Base-by-base conservation (phyloP, 1,140 invertebrate genomes). In the Apis florea region DNA sequence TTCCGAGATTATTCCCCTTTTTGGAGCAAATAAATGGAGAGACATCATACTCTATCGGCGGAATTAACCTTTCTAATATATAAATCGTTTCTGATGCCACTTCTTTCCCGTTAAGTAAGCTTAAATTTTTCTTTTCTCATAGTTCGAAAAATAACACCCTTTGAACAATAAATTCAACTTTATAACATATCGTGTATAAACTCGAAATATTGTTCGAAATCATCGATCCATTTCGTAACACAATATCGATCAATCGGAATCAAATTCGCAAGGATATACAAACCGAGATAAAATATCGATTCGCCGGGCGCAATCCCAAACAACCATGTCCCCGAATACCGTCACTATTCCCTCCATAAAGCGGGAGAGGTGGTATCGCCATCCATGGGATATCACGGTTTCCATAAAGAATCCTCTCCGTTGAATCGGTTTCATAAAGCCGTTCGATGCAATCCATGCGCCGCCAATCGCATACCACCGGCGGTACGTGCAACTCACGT, bases 391-490 rank as follows among this genome's bases (percentile, higher is more conserved):
- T 19, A n/a, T 40, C 56, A 67, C 11, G 19, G 21, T 47, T 68
- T 19, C 49, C 64, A 59, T 69, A 69, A 77, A 68, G 64, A 49
- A 69, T 51, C 53, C 31, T 15, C n/a, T 19, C 26, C 40, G 19
- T 11, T n/a, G 53, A 58, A 56, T 77, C 53, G 75, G 31, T 49
- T 68, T 69, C 17, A 66, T 54, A 59, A 76, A 66, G 21, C 71
- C 15, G 19, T 53, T 2, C 49, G 26, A 67, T 49, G 74, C 51
- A 67, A 67, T 31, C 63, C 11, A 40, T 15, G 49, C 26, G n/a
- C 26, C 59, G n/a, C 49, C 59, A 76, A 66, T 66, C 51, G 72
- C 58, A 61, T 66, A 26, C n/a, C 19, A 10, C n/a, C 8, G 11
- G 11, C 24, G 56, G 56, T 19, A 17, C 13, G 17, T 40, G 26